phyloP scores from a whole-genome alignment of 2,797 vertebrate genomes.

The Siniperca scherzeri region DNA sequence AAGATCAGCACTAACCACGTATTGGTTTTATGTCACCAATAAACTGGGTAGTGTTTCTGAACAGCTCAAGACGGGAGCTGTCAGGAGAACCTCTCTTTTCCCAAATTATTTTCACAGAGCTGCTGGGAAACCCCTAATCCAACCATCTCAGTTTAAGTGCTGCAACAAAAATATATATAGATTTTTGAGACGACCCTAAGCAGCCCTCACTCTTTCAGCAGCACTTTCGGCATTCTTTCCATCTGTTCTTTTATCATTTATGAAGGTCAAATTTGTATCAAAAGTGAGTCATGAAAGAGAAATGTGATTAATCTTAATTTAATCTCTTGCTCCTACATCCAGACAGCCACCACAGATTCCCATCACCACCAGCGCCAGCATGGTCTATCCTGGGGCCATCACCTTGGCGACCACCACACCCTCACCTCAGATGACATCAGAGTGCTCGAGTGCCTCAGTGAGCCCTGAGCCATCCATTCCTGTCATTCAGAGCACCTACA shows the following conservation, averaged over 20 bases:
- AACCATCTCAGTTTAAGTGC: slow-evolving; percentile 53
- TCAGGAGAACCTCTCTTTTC: slow-evolving; percentile 75
- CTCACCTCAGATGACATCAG: slow-evolving; percentile 99
- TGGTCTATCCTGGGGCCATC: slow-evolving; percentile 98
- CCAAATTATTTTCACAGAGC: slow-evolving; percentile 83
- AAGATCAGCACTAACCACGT: slow-evolving; percentile 74
- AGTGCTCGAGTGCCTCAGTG: slow-evolving; percentile 98
- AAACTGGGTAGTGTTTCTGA: slow-evolving; percentile 80
- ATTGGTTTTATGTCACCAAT: slow-evolving; percentile 83
- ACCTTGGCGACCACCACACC: slow-evolving; percentile 96
- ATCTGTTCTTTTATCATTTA: slow-evolving; percentile 41
- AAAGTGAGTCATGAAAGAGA: background rate
- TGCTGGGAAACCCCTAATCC: slow-evolving; percentile 63
- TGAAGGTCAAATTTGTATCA: slow-evolving; percentile 17
- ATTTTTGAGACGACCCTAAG: slow-evolving; percentile 17
- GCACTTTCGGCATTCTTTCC: slow-evolving; percentile 35
- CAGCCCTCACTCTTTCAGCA: slow-evolving; percentile 7
- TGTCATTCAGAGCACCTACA: slow-evolving; percentile 98
- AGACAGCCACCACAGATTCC: slow-evolving; percentile 95
- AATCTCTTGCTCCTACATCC: slow-evolving; percentile 75
- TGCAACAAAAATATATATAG: slow-evolving; percentile 30
- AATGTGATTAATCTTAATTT: slow-evolving; percentile 4
- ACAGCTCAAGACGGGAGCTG: slow-evolving; percentile 74
- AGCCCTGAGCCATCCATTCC: slow-evolving; percentile 98
- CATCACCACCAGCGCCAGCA: slow-evolving; percentile 94